Percentiles rank a stretch among this genome's conserved stretches.
phyloP scores from a whole-genome alignment of 2,113 vertebrate genomes.

The human region DNA sequence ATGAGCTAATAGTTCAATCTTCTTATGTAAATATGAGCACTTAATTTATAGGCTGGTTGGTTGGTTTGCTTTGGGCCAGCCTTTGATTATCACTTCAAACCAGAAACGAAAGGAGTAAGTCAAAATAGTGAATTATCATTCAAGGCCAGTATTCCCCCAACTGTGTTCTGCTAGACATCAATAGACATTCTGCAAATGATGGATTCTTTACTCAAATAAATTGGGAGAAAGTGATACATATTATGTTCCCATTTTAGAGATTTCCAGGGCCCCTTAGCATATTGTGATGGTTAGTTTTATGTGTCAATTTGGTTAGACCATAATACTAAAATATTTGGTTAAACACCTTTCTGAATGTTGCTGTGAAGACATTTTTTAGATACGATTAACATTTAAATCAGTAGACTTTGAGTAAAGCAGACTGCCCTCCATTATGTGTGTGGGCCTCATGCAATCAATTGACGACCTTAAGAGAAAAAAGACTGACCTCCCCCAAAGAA shows the following conservation, averaged over 20 bases:
- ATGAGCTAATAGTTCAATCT: conserved; percentile 1
- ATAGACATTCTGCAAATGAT: neutral
- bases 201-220: neutral
- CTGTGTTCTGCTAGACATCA: neutral
- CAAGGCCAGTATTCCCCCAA: neutral
- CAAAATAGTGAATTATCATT: neutral
- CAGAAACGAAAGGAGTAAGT: neutral
- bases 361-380: neutral
- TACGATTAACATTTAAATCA: neutral
- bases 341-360: neutral
- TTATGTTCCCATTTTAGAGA: neutral
- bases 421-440: neutral
- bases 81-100: neutral
- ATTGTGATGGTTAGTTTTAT: neutral
- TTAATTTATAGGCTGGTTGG: neutral
- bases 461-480: neutral
- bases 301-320: neutral
- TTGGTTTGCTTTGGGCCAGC: neutral
- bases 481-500: fast-evolving
- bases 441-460: neutral
- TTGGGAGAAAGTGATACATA: neutral
- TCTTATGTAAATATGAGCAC: neutral
- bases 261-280: neutral
- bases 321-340: neutral
- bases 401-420: neutral